phyloP scores from a whole-genome alignment of 2,797 vertebrate species.

The Leontocebus nigricollis region DNA sequence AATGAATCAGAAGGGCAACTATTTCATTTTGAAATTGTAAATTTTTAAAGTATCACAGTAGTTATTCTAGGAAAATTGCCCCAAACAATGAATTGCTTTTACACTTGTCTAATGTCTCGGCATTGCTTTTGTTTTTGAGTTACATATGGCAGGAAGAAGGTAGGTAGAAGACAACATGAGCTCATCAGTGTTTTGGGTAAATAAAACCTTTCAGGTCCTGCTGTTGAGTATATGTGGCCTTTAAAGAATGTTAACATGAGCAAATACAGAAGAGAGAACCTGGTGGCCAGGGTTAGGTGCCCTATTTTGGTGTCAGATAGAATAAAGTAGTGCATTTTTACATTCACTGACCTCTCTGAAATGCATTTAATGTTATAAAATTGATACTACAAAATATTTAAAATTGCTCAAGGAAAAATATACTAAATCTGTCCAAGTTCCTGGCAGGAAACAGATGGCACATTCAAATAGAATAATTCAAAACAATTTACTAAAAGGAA shows the following conservation, averaged over 20 bases:
- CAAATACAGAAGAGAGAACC: neutral
- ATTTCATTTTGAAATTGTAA: constrained; percentile 12
- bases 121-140: neutral
- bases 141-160: neutral
- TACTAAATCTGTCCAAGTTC: neutral
- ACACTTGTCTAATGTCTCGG: neutral
- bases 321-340: neutral
- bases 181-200: neutral
- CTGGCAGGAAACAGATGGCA: constrained; percentile 28
- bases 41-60: neutral
- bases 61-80: neutral
- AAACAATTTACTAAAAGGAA: neutral
- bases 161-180: neutral
- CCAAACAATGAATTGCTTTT: neutral
- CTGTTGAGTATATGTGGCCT: neutral
- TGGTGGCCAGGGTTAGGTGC: neutral
- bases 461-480: neutral
- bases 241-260: neutral
- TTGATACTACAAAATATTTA: neutral
- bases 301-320: neutral
- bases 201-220: neutral
- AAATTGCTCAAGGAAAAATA: constrained; percentile 8
- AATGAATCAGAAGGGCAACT: neutral
- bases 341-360: neutral
- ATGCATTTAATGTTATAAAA: neutral